Base-by-base conservation (phyloP, 2,888 invertebrate species). In the Mycalesis mineus region DNA sequence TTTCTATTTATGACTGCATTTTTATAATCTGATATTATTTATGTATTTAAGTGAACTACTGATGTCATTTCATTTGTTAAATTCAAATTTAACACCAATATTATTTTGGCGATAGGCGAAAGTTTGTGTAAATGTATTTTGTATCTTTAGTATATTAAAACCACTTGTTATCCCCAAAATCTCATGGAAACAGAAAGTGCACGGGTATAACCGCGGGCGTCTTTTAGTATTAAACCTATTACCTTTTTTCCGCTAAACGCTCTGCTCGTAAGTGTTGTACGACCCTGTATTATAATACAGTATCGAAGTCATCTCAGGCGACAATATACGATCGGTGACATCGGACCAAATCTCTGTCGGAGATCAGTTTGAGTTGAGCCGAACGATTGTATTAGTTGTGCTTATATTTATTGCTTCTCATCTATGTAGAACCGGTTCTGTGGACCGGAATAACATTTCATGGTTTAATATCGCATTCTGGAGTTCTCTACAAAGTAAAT, bases 281-380 rank as follows among this genome's bases (percentile, higher is more conserved):
- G 49, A 39, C 55, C 67, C 64, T 57, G 71, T 64, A 75, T 75
- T 74, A 78, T 78, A 77, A 79, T 74, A 72, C 74, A 71, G 75
- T 86, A 88, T 88, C 86, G 69, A 67, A 82, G 77, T 77, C 78
- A 87, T 88, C 87, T 86, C 75, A 71, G 82, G 84, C 81, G 88
- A 88, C 88, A 87, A 88, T 85, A 84, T 88, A 87, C 83, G 86
- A 88, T 84, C 85, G 82, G 77, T 81, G 85, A 86, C 87, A 82
- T 78, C 72, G 76, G 72, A 74, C 78, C 73, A 70, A 82, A 83
- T 84, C 79, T 79, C 76, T 67, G 70, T 72, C 63, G 62, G 74
- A 70, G 77, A 82, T 79, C 80, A 74, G 86, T 87, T 86, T 85
- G 85, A 85, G 65, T 76, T 69, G 71, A 65, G 71, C 84, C 84